Percentiles rank a stretch among this genome's conserved stretches.
Conservation (phyloP, 2,113 vertebrate genomes). For the Okapia johnstoni region DNA sequence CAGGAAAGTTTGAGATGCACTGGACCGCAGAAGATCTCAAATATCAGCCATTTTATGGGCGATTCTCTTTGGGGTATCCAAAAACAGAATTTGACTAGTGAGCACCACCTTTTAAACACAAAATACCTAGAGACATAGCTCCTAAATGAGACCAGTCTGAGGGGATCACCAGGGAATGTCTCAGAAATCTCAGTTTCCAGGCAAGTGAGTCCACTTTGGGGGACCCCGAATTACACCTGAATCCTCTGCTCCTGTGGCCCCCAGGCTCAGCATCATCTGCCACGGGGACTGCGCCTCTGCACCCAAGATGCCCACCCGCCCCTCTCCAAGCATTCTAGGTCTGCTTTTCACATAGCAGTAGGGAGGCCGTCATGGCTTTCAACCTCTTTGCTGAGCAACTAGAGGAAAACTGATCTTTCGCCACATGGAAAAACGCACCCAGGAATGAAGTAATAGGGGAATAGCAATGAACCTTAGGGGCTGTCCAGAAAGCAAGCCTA, state of each 20-base stretch:
- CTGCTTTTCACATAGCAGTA: background rate
- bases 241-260: background rate
- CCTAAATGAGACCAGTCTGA: background rate
- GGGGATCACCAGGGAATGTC: background rate
- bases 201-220: background rate
- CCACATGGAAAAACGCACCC: constrained; percentile 31
- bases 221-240: background rate
- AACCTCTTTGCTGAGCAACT: constrained; percentile 8
- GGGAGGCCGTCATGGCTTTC: background rate
- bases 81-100: background rate
- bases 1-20: background rate
- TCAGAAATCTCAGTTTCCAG: background rate
- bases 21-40: background rate
- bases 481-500: constrained; percentile 28
- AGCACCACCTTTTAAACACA: background rate
- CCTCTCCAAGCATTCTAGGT: background rate
- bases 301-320: background rate
- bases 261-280: background rate
- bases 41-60: background rate
- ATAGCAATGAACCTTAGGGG: constrained; percentile 44
- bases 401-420: constrained; percentile 37
- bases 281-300: background rate
- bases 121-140: background rate
- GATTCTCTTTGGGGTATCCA: background rate
- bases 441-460: constrained; percentile 57